Conservation (phyloP, 2,888 invertebrate species). For the Amphipyra berbera region DNA sequence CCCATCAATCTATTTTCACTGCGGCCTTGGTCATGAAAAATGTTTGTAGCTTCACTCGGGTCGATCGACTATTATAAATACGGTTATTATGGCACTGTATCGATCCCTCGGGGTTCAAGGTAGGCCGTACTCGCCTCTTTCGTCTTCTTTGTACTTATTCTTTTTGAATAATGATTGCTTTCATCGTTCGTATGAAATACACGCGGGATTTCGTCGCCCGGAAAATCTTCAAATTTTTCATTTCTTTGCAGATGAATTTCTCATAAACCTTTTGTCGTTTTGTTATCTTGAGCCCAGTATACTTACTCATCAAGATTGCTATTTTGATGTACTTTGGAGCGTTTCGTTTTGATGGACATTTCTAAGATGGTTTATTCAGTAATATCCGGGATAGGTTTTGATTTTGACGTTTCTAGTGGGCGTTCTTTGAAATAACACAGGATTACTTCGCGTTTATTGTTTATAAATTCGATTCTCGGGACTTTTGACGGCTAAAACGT, state of each 20-base stretch:
- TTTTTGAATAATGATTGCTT: constrained; percentile 46
- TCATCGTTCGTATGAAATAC: constrained; percentile 33
- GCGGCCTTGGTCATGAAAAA: constrained; percentile 77
- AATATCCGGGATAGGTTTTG: constrained; percentile 18
- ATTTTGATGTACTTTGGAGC: constrained; percentile 29
- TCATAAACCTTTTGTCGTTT: constrained; percentile 29
- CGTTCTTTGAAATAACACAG: constrained; percentile 19
- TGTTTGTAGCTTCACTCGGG: constrained; percentile 62
- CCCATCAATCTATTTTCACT: constrained; percentile 70
- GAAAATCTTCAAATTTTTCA: constrained; percentile 16
- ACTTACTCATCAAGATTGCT: constrained; percentile 32
- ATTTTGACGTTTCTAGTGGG: constrained; percentile 16
- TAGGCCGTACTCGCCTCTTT: constrained; percentile 58
- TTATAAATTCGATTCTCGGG: constrained; percentile 5
- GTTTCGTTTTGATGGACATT: constrained; percentile 16
- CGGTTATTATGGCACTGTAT: constrained; percentile 62
- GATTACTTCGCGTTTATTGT: too few species aligned
- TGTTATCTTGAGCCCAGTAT: constrained; percentile 7
- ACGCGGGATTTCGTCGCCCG: constrained; percentile 33
- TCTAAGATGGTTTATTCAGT: constrained; percentile 37
- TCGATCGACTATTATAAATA: constrained; percentile 66
- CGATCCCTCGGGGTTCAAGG: constrained; percentile 74
- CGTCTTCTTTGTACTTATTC: constrained; percentile 39
- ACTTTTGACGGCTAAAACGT: not conserved
- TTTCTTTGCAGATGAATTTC: constrained; percentile 31